Conservation (phyloP, 2,113 vertebrate genomes). For the Boleophthalmus pectinirostris region DNA sequence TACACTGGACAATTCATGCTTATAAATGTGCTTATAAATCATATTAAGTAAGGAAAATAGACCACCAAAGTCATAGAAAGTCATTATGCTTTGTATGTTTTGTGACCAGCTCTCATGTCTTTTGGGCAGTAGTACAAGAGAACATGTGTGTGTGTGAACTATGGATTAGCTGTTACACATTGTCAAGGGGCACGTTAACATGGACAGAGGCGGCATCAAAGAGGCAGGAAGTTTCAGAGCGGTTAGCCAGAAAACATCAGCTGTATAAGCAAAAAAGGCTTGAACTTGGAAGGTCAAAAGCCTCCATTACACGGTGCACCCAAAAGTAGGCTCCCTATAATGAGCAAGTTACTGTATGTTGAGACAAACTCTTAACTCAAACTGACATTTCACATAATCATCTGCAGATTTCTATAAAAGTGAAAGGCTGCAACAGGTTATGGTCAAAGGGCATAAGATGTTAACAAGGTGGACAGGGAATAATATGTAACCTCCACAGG, state of each 20-base stretch:
- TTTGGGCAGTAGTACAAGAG: conserved; percentile 35
- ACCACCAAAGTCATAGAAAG: conserved; percentile 7
- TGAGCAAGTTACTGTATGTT: conserved; percentile 56
- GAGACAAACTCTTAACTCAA: conserved; percentile 41
- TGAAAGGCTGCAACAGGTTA: conserved; percentile 33
- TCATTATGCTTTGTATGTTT: conserved; percentile 36
- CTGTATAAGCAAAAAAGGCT: conserved; percentile 69
- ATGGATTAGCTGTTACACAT: conserved; percentile 73
- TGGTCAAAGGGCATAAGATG: conserved; percentile 27
- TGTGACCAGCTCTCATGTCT: conserved; percentile 43
- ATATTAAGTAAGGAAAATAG: not conserved
- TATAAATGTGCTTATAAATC: conserved; percentile 3
- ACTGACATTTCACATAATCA: conserved; percentile 54
- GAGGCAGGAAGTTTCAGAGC: conserved; percentile 66
- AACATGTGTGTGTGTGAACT: conserved; percentile 38
- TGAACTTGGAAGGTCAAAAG: conserved; percentile 69
- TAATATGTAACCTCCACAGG: conserved; percentile 2
- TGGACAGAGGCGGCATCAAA: conserved; percentile 67
- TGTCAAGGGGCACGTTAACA: conserved; percentile 66
- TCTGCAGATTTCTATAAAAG: conserved; percentile 50
- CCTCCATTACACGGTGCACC: conserved; percentile 54
- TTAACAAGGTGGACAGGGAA: conserved; percentile 4
- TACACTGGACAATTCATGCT: not conserved
- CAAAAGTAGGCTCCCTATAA: conserved; percentile 48
- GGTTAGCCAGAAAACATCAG: conserved; percentile 73